Evolutionary conservation across 37 sponge, comb jelly and placozoan genomes (phyloP).

Genomic region (Chondrosia reniformis): DNA sequence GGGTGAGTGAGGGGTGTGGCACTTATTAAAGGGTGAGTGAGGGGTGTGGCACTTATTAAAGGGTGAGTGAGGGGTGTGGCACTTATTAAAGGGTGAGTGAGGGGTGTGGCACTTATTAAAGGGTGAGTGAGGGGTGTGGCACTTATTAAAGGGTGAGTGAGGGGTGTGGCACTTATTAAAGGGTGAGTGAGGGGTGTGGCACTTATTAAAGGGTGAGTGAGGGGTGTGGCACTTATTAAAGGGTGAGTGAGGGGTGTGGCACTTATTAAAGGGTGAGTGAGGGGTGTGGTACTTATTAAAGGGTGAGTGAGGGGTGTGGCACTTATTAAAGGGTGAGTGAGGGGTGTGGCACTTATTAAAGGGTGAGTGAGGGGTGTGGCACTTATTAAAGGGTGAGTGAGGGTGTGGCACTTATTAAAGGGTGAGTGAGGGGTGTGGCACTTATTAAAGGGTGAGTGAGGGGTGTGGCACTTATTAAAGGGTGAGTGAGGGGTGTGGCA

Average conservation of each 20-base stretch:
- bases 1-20: conserved; percentile 1
- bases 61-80: neutral
- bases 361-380: too few relatives aligned
- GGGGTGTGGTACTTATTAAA: neutral
- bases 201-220: too few relatives aligned
- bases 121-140: neutral
- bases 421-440: neutral
- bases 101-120: too few relatives aligned
- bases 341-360: too few relatives aligned
- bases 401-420: neutral
- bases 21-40: neutral
- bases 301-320: neutral
- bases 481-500: conserved; percentile 49
- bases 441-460: conserved; percentile 10
- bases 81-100: neutral
- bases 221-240: too few relatives aligned
- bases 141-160: neutral
- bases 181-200: too few relatives aligned
- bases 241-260: neutral
- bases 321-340: too few relatives aligned
- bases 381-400: neutral
- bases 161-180: neutral
- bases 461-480: conserved; percentile 53
- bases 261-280: conserved; percentile 81
- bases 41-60: neutral